These are phyloP conservation scores for Pangasius macronema DNA, from an alignment of 2,797 vertebrate genomes.

Conservation along the genomic window DNA sequence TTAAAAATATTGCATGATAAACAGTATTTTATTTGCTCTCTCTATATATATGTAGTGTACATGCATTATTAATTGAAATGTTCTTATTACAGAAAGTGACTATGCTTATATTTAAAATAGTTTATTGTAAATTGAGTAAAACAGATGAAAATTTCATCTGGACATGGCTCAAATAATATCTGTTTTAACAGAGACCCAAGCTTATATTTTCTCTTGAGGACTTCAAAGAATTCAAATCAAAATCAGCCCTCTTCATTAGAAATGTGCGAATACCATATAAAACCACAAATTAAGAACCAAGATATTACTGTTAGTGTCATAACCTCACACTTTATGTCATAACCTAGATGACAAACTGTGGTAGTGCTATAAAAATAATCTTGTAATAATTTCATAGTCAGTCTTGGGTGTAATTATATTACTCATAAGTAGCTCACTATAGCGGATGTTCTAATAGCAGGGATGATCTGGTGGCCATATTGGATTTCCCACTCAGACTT, in stretches of 20 bases:
- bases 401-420: neutral
- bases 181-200: neutral
- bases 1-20: constrained; percentile 70
- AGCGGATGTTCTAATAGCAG: constrained; percentile 1
- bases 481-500: neutral
- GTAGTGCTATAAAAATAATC: neutral
- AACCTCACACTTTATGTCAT: no score
- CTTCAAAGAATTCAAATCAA: neutral
- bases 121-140: neutral
- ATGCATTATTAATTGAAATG: constrained; percentile 57
- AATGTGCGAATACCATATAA: neutral
- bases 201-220: neutral
- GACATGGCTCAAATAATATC: neutral
- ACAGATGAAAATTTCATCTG: neutral
- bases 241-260: constrained; percentile 5
- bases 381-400: neutral
- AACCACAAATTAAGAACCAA: no score
- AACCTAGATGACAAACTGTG: neutral
- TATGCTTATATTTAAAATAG: constrained; percentile 9
- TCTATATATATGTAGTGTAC: constrained; percentile 50
- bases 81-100: constrained; percentile 51
- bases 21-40: constrained; percentile 64
- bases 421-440: neutral
- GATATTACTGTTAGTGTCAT: no score
- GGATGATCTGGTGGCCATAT: neutral